Evolutionary conservation across 2,797 vertebrate genomes (phyloP), one percentile per base, ranked within the genome.

Genomic region (Megalops cyprinoides): DNA sequence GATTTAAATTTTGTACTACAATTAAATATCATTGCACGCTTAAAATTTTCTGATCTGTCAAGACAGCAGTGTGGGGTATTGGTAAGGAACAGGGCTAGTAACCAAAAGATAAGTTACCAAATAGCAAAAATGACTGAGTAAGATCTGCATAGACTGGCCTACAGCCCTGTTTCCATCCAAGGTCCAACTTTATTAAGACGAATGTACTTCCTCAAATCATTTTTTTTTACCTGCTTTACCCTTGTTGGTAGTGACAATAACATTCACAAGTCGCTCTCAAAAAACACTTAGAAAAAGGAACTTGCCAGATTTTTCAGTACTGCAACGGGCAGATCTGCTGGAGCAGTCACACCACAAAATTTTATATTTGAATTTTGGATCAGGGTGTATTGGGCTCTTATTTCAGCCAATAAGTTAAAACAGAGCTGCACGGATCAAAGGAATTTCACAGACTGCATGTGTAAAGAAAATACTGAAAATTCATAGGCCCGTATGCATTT

Each of bases 61-160:
- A n/a, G n/a, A n/a, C n/a, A n/a, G n/a, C n/a, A n/a, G n/a, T n/a
- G n/a, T n/a, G n/a, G n/a, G n/a, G n/a, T n/a, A n/a, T n/a, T n/a
- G n/a, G n/a, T n/a, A n/a, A n/a, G n/a, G n/a, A n/a, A n/a, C n/a
- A n/a, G n/a, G n/a, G n/a, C n/a, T n/a, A n/a, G n/a, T n/a, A n/a
- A n/a, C n/a, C n/a, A n/a, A n/a, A n/a, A n/a, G n/a, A n/a, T n/a
- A n/a, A n/a, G 18, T 53, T 69, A 23, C 37, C 20, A 37, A 3
- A 69, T 39, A 69, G 69, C 65, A 69, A 15, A 69, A 69, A 14
- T 15, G 34, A 62, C n/a, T 34, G 25, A 62, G 62, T 69, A 31
- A 69, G 65, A 39, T 69, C 65, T 69, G 34, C 37, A 39, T 65
- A 69, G 18, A 69, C 42, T 28, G 0, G 28, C 31, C 37, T 39